These are phyloP conservation scores for Hipparchia semele DNA, from an alignment of 2,888 invertebrate species.

Conservation along the genomic window DNA sequence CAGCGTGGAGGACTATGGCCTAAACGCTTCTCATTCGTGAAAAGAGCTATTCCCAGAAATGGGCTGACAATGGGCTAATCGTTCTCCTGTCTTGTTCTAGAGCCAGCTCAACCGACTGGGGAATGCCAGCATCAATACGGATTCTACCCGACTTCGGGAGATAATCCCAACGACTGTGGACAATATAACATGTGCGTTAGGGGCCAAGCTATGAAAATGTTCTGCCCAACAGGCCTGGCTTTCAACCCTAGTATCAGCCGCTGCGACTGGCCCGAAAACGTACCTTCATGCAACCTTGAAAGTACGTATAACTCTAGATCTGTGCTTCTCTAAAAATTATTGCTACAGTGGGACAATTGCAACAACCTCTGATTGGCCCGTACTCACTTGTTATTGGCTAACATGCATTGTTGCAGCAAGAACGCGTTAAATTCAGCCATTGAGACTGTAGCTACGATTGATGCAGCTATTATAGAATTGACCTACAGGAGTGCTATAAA, in stretches of 20 bases:
- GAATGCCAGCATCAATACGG: conserved; percentile 92
- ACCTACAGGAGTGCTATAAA: too few species aligned
- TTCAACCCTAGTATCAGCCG: conserved; percentile 86
- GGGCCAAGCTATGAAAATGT: conserved; percentile 83
- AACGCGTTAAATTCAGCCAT: too few species aligned
- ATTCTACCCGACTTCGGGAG: conserved; percentile 81
- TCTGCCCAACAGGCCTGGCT: conserved; percentile 90
- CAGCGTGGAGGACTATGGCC: too few species aligned
- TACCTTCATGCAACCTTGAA: conserved; percentile 85
- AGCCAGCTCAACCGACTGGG: conserved; percentile 85
- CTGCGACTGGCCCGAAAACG: conserved; percentile 93
- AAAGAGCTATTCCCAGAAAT: too few species aligned
- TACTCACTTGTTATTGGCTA: too few species aligned
- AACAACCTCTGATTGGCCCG: too few species aligned
- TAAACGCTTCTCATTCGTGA: too few species aligned
- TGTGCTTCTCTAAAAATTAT: too few species aligned
- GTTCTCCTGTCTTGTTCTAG: conserved; percentile 60
- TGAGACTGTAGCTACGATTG: too few species aligned
- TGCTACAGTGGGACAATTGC: too few species aligned
- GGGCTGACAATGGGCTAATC: neutral
- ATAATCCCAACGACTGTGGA: conserved; percentile 81
- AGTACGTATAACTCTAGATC: conserved; percentile 15
- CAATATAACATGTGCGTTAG: conserved; percentile 90
- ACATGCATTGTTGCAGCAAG: too few species aligned
- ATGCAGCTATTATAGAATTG: too few species aligned